Conservation (phyloP, 2,113 vertebrate species). For the Solenodon paradoxus region DNA sequence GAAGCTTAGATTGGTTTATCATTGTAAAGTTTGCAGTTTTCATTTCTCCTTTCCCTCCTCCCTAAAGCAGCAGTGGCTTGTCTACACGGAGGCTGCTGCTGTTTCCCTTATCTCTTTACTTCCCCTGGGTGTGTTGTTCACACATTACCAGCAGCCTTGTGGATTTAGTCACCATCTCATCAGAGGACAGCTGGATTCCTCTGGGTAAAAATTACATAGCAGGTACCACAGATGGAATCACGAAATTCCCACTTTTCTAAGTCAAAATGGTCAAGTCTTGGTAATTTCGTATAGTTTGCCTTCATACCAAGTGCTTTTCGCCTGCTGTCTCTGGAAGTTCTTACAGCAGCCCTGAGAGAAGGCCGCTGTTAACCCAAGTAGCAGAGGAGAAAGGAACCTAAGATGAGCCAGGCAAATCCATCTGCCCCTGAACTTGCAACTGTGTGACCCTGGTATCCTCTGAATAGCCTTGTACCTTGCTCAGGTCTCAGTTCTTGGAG, state of each 20-base stretch:
- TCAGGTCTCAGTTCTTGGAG: not conserved
- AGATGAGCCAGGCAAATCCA: not conserved
- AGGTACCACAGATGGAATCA: not conserved
- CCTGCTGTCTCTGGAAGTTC: not conserved
- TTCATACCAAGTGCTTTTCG: not conserved
- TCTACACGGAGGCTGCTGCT: accelerated
- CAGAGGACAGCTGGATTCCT: not conserved
- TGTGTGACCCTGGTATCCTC: not conserved
- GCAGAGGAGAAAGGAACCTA: not conserved
- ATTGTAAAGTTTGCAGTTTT: not conserved
- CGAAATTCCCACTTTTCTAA: not conserved
- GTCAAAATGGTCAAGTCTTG: not conserved
- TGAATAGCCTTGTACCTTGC: not conserved
- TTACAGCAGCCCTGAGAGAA: not conserved
- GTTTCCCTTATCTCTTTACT: not conserved
- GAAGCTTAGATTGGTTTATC: not conserved
- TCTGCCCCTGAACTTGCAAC: not conserved
- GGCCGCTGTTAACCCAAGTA: not conserved
- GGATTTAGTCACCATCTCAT: not conserved
- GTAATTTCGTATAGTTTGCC: not conserved
- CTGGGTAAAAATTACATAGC: not conserved
- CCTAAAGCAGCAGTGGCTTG: not conserved
- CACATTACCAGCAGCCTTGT: not conserved
- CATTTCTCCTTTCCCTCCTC: not conserved
- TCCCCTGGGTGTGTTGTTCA: too few relatives aligned